These are phyloP conservation scores for Tigriopus japonicus DNA, from an alignment of 1,140 invertebrate species.

Conservation along the genomic window DNA sequence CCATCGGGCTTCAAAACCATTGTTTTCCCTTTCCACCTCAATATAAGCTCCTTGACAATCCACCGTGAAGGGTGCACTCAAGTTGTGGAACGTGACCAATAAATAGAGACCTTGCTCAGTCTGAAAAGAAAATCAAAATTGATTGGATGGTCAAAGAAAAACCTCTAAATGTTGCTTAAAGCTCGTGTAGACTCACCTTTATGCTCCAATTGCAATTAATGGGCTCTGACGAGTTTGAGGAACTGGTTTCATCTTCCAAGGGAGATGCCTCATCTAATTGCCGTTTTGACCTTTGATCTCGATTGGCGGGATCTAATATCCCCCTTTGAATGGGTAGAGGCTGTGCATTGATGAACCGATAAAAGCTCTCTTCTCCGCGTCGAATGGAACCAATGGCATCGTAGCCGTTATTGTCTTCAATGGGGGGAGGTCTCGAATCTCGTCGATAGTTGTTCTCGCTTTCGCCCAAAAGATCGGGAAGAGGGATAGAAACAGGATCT, in stretches of 20 bases:
- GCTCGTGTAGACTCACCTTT: neutral
- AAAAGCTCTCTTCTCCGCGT: too few species aligned
- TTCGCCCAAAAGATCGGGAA: neutral
- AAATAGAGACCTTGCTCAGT: constrained; percentile 22
- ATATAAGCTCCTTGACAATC: constrained; percentile 23
- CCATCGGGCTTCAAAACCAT: constrained; percentile 23
- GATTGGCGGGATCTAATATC: neutral
- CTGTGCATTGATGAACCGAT: neutral
- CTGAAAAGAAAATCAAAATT: constrained; percentile 15
- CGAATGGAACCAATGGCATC: too few species aligned
- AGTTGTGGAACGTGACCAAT: constrained; percentile 22
- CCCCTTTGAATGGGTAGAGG: constrained; percentile 1
- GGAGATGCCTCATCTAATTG: neutral
- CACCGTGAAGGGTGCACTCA: constrained; percentile 22
- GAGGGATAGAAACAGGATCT: neutral
- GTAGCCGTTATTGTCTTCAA: too few species aligned
- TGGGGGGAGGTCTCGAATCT: too few species aligned
- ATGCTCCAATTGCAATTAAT: constrained; percentile 6
- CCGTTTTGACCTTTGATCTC: neutral
- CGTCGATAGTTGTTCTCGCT: too few species aligned
- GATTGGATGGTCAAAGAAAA: neutral
- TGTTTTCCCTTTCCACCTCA: constrained; percentile 22
- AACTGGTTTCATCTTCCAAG: neutral
- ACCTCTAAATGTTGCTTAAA: neutral
- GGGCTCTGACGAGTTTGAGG: neutral